Percentiles rank a stretch among this genome's conserved stretches.
phyloP scores from a whole-genome alignment of 2,113 vertebrate species.

The Probosciger aterrimus region DNA sequence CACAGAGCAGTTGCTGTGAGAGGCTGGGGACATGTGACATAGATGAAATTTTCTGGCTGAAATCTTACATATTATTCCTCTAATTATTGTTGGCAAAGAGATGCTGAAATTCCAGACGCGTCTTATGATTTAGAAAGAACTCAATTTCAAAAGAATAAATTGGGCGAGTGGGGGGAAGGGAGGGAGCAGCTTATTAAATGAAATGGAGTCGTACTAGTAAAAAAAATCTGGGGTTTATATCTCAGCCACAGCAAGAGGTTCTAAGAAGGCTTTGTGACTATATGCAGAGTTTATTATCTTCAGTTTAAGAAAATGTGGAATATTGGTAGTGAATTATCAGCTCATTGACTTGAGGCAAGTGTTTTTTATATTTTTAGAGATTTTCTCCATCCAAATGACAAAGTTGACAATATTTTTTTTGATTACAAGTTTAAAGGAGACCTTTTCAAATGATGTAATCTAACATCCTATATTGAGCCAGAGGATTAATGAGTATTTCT shows the following conservation, averaged over 20 bases:
- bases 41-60: slow-evolving; percentile 56
- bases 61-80: slow-evolving; percentile 27
- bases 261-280: background rate
- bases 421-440: background rate
- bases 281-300: background rate
- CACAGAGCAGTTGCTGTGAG: slow-evolving; percentile 1
- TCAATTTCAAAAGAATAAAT: background rate
- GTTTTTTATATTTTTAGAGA: background rate
- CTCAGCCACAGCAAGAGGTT: background rate
- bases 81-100: slow-evolving; percentile 43
- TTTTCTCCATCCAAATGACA: background rate
- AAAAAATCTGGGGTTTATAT: background rate
- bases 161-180: rapidly evolving
- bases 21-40: slow-evolving; percentile 40
- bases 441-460: background rate
- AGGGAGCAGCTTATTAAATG: background rate
- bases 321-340: background rate
- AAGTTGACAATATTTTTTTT: background rate
- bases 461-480: background rate
- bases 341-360: background rate
- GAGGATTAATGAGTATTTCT: background rate
- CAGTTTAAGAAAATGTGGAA: background rate
- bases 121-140: slow-evolving; percentile 32
- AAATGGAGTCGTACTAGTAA: background rate
- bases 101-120: slow-evolving; percentile 30